Evolutionary conservation across 2,888 invertebrate species (phyloP).

Genomic region (Watsonalla cultraria): DNA sequence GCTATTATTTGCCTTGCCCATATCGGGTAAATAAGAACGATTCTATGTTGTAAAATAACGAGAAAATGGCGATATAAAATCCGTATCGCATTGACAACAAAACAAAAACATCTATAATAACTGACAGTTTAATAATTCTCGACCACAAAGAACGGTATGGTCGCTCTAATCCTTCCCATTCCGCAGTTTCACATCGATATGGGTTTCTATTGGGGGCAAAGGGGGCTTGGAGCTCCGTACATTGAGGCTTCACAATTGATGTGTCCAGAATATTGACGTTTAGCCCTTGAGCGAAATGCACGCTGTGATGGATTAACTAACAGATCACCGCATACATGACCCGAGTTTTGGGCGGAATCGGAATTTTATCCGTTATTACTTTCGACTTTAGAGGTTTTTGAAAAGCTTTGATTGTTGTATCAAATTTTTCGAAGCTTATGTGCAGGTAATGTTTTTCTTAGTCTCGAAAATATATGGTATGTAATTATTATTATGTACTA

Average conservation of each 20-base stretch:
- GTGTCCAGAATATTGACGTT: slow-evolving; percentile 10
- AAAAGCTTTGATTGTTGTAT: no score
- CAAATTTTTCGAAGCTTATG: no score
- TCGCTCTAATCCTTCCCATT: slow-evolving; percentile 21
- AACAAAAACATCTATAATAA: slow-evolving; percentile 12
- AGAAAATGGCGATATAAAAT: background rate
- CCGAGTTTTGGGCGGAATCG: slow-evolving; percentile 1
- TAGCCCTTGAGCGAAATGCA: slow-evolving; percentile 17
- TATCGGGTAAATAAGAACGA: background rate
- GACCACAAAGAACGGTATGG: slow-evolving; percentile 17
- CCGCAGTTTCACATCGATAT: slow-evolving; percentile 11
- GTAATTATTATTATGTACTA: no score
- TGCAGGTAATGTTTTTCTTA: no score
- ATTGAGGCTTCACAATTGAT: slow-evolving; percentile 6
- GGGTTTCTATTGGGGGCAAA: slow-evolving; percentile 12
- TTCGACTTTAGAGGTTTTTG: background rate
- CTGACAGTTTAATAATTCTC: slow-evolving; percentile 21
- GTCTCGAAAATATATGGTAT: no score
- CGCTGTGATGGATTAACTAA: slow-evolving; percentile 19
- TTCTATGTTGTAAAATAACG: background rate
- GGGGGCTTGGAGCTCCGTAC: background rate
- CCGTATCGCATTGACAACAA: slow-evolving; percentile 3
- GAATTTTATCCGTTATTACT: slow-evolving; percentile 2
- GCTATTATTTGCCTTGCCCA: no score
- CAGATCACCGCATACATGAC: slow-evolving; percentile 11